Evolutionary conservation across 2,797 vertebrate species (phyloP).

Genomic region (Fundulus diaphanus): DNA sequence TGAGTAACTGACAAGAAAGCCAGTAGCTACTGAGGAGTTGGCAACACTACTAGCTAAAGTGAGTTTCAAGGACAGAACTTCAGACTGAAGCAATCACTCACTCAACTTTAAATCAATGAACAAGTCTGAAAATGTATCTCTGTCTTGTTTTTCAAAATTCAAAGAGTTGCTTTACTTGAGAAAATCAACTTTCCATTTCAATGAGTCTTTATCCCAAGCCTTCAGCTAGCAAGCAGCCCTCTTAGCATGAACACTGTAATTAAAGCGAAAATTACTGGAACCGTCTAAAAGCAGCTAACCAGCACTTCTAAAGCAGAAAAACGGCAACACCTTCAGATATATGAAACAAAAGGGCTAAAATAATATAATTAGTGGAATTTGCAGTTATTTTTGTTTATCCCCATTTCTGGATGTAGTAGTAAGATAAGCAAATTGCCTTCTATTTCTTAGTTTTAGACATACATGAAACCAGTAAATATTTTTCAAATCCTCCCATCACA

Average conservation of each 20-base stretch:
- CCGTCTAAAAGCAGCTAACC: background rate
- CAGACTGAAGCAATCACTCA: background rate
- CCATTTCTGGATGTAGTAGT: conserved; percentile 11
- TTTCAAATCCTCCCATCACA: background rate
- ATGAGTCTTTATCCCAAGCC: background rate
- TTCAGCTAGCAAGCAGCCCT: background rate
- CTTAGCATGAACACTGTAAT: conserved; percentile 3
- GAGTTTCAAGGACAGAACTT: background rate
- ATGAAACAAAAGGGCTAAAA: conserved; percentile 24
- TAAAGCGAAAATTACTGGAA: background rate
- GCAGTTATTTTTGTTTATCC: conserved; percentile 14
- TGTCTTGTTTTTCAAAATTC: background rate
- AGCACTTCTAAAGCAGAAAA: conserved; percentile 11
- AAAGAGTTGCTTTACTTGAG: background rate
- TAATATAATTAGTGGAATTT: conserved; percentile 28
- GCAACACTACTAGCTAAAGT: background rate
- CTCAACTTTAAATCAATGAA: background rate
- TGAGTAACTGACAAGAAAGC: no score
- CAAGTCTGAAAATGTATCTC: background rate
- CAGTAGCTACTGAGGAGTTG: background rate
- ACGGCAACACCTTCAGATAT: conserved; percentile 5
- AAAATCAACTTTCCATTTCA: background rate
- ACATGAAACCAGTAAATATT: background rate
- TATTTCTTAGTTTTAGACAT: conserved; percentile 1
- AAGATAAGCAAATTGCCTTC: conserved; percentile 17